phyloP scores from a whole-genome alignment of 2,113 vertebrate genomes.

The Tragelaphus scriptus region DNA sequence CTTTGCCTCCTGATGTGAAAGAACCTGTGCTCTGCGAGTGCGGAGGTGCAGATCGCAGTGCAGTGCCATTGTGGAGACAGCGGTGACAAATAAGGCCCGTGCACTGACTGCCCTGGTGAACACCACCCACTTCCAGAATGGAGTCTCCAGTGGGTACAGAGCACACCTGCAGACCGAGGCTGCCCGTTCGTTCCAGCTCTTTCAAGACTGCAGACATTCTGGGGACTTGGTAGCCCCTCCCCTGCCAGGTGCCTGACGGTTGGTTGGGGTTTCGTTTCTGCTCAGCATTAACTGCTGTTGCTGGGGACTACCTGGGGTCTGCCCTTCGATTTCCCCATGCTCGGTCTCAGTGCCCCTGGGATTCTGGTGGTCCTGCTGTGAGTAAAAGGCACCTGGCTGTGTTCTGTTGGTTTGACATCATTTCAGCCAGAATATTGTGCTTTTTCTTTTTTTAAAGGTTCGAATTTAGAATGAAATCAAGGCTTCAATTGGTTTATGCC shows the following conservation, averaged over 20 bases:
- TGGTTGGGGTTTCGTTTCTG: neutral
- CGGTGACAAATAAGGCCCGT: neutral
- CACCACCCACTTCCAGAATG: neutral
- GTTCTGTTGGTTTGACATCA: neutral
- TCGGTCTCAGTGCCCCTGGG: too few relatives aligned
- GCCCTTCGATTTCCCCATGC: neutral
- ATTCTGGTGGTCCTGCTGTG: too few relatives aligned
- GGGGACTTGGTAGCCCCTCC: neutral
- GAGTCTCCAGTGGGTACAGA: neutral
- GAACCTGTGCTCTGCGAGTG: neutral
- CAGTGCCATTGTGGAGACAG: neutral
- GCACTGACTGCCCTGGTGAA: neutral
- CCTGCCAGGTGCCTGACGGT: neutral
- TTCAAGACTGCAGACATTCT: neutral
- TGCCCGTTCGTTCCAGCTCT: neutral
- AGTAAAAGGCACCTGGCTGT: neutral
- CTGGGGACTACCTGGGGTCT: neutral
- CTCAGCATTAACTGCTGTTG: neutral
- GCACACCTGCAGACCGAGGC: neutral
- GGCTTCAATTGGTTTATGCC: neutral
- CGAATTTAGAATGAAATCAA: neutral
- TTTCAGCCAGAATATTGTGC: neutral
- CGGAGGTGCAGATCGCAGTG: neutral
- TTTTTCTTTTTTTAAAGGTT: neutral
- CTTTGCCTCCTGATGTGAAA: neutral